Percentiles rank a stretch among this genome's conserved stretches.
Evolutionary conservation across 2,888 invertebrate species (phyloP).

Genomic region (Thumatha senex): DNA sequence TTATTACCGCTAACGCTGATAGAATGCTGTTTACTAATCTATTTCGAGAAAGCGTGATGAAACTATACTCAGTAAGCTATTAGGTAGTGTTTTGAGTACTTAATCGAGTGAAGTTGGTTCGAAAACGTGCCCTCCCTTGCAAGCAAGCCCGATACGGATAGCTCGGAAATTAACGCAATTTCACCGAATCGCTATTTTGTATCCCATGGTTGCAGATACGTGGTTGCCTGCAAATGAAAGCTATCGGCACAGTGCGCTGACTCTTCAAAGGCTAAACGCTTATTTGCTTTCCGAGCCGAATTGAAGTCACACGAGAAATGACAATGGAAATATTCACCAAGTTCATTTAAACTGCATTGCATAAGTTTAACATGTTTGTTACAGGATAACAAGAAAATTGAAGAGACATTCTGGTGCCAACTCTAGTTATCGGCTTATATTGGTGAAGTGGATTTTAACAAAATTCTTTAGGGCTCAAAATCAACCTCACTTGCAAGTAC

Average conservation of each 20-base stretch:
- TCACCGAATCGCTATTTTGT: slow-evolving; percentile 3
- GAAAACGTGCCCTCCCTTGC: slow-evolving; percentile 2
- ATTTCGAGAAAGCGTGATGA: not conserved
- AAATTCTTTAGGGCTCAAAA: no score
- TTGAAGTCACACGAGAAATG: not conserved
- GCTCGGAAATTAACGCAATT: slow-evolving; percentile 14
- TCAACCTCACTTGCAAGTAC: no score
- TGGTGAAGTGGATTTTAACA: no score
- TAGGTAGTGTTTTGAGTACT: slow-evolving; percentile 1
- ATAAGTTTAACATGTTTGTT: not conserved
- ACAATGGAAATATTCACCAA: not conserved
- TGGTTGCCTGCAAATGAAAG: slow-evolving; percentile 12
- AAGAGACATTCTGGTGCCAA: not conserved
- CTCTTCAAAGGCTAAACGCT: slow-evolving; percentile 16
- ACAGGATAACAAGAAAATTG: not conserved
- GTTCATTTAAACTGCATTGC: not conserved
- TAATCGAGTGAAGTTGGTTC: slow-evolving; percentile 3
- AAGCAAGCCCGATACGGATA: slow-evolving; percentile 8
- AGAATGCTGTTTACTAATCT: not conserved
- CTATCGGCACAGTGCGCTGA: slow-evolving; percentile 7
- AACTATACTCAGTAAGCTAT: not conserved
- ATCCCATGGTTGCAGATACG: slow-evolving; percentile 5
- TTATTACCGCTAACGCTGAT: no score
- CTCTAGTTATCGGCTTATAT: no score
- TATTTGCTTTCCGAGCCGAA: slow-evolving; percentile 6